Evolutionary conservation across 2,797 vertebrate species (phyloP), one percentile per base, ranked within the genome.

Genomic region (Gallirallus australis): DNA sequence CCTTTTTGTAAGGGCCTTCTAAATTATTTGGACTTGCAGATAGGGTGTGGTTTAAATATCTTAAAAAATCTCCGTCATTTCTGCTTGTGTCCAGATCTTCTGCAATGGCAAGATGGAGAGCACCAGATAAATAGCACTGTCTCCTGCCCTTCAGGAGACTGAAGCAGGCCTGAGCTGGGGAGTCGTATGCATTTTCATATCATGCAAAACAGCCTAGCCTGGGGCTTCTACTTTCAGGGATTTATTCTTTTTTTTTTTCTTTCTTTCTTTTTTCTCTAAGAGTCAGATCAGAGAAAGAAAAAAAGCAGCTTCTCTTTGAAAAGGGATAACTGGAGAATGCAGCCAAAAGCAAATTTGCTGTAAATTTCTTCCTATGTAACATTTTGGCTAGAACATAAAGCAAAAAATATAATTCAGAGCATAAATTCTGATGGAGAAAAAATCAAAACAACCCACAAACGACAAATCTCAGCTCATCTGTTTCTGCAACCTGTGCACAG

Each of bases 371-470:
- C 10, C n/a, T 61, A 17, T 70, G 20, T 2, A 48, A 5, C 15
- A 53, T 18, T 81, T 82, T 42, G 27, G 31, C 2, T 70, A 53
- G 11, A 88, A 66, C 35, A 75, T 30, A 82, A 66, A 91, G n/a
- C 7, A 94, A 63, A 84, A 7, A 4, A 3, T 14, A 48, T 48
- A 19, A 48, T 68, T 71, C 28, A 15, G 30, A 60, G 35, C 2
- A 4, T 78, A n/a, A 9, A 28, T 52, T 77, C 56, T 70, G 39
- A 77, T 20, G 15, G 39, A 68, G 19, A 5, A 24, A 82, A 89
- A 83, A 45, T 1, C 1, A 2, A 80, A 48, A 2, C 1, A 2
- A 1, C 6, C 11, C 23, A 66, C 33, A 69, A 71, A 5, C 9
- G 84, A 28, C 1, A 65, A 64, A 72, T 45, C 27, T 70, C 73